Base-by-base conservation (phyloP, 2,113 vertebrate species). In the Psittacus erithacus region DNA sequence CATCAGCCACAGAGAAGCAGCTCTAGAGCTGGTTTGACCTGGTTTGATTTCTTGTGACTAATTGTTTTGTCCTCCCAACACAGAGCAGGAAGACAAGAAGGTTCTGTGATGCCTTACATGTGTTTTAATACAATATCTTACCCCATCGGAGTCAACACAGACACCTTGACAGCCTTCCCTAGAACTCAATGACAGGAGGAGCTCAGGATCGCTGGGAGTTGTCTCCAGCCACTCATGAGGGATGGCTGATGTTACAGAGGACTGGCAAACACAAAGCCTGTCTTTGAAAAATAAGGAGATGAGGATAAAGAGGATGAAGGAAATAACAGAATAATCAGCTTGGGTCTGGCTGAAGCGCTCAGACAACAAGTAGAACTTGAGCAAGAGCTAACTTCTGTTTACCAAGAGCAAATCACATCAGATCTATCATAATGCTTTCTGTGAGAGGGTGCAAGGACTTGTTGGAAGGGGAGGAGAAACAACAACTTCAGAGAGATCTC, bases 11-110 rank as follows among this genome's bases (percentile, higher is more conserved):
- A 3, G 55, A 70, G 92, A 59, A 64, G 64, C 52, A 67, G 60
- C 64, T 88, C 68, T 33, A 76, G 85, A 81, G 64, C 79, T 75
- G 46, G 35, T 57, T 55, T 75, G 50, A 82, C 78, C 82, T 71
- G 76, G 65, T 77, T 64, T 88, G 79, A 82, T 88, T 78, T 52
- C 74, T 71, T 92, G 50, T 1, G 2, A 70, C 88, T 79, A 91
- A 95, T 68, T 92, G 77, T 39, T 93, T 89, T 84, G 83, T 90
- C 80, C 47, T 96, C 68, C 44, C 76, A 67, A 43, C 59, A 79
- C 22, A 78, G 53, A 90, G 68, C 4, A 0, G 65, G 50, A 94
- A 77, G 53, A 53, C 46, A 74, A 43, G 39, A 46, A 75, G 71
- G 68, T 33, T 88, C 59, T 63, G 64, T 2, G 6, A 50, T 29